Conservation (phyloP, 64 coral and sea anemone species). For the Anthopleura sola region DNA sequence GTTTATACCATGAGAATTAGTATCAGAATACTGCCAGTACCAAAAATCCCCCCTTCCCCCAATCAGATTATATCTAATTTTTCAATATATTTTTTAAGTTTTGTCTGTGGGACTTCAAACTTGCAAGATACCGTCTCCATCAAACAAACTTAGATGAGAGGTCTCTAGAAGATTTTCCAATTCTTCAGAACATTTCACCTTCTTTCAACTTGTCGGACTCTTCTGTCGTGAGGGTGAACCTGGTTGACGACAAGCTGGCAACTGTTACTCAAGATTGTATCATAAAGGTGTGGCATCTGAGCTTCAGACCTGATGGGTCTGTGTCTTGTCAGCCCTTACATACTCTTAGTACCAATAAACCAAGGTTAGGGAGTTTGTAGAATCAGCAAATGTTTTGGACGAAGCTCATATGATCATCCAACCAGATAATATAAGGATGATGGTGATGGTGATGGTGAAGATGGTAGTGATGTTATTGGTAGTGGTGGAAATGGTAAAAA, state of each 20-base stretch:
- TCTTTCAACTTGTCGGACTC: background rate
- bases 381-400: background rate
- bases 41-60: too few relatives aligned
- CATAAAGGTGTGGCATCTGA: constrained; percentile 79
- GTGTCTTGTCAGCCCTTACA: constrained; percentile 69
- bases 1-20: background rate
- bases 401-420: too few relatives aligned
- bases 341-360: constrained; percentile 77
- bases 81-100: constrained; percentile 50
- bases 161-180: constrained; percentile 7
- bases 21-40: too few relatives aligned
- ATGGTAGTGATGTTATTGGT: too few relatives aligned
- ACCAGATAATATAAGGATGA: background rate
- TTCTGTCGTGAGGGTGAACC: constrained; percentile 67
- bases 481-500: too few relatives aligned
- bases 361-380: constrained; percentile 35
- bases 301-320: constrained; percentile 36
- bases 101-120: constrained; percentile 69
- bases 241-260: constrained; percentile 76
- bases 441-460: too few relatives aligned
- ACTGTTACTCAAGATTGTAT: constrained; percentile 86
- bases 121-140: constrained; percentile 30
- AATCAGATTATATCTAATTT: too few relatives aligned
- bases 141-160: constrained; percentile 54
- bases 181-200: background rate